Base-by-base conservation (phyloP, 2,888 invertebrate species). In the Nomada fabriciana region DNA sequence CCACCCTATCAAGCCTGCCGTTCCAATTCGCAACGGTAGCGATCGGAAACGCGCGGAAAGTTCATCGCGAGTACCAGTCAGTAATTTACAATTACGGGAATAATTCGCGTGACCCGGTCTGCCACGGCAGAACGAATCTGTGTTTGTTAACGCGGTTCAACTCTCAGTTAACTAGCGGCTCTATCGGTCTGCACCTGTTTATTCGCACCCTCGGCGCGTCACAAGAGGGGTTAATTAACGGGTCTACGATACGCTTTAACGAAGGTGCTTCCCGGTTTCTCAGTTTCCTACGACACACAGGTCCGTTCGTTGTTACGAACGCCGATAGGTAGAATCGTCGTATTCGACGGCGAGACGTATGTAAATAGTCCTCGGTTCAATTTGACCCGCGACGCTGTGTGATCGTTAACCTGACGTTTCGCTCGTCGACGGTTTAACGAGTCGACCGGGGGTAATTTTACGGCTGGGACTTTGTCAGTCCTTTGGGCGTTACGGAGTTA, bases 51-150 rank as follows among this genome's bases (percentile, higher is more conserved):
- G 15, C 42, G 36, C 11, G 57, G 69, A 71, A 71, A 61, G 70
- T 74, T 60, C 74, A 73, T 73, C 60, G 55, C 47, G 61, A 42
- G 53, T 29, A 42, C 61, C 53, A 36, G 68, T 50, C 69, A 67
- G 73, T 80, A 64, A 80, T 76, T 76, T 76, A 78, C 67, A 80
- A 82, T 85, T 82, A 82, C 74, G 15, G 50, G 79, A 72, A 79
- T 11, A 82, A 79, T 85, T 85, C 68, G 53, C 73, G 20, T 23
- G 20, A 60, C 20, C 29, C 47, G 3, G 23, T 25, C 9, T 55
- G 36, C 15, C 15, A 15, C 36, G 70, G 15, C 18, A n/a, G 67
- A 65, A 36, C 70, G 70, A 50, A 11, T 61, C 52, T 7, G 60
- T 75, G 78, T 82, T 82, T 69, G 78, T 74, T 82, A 78, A 79